Evolutionary conservation across 92 coral and sea anemone genomes (phyloP).

Genomic region (Porites divaricata): DNA sequence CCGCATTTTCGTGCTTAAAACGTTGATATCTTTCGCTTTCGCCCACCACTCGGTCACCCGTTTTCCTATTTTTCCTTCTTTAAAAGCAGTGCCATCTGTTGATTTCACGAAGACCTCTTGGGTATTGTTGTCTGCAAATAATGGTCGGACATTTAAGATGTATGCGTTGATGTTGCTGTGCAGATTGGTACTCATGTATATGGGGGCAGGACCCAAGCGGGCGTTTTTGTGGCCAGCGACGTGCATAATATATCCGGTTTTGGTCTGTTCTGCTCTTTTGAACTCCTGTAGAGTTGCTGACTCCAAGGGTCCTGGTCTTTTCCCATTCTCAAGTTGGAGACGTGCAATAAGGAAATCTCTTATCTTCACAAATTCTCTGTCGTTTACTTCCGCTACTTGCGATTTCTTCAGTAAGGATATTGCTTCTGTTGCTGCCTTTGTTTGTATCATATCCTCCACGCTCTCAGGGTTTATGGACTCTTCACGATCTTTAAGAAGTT

Average conservation of each 20-base stretch:
- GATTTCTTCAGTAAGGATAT: neutral
- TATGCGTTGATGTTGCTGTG: neutral
- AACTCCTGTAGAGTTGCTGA: neutral
- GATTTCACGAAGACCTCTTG: neutral
- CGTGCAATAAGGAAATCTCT: neutral
- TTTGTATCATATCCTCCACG: neutral
- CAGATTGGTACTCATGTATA: neutral
- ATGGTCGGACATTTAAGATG: neutral
- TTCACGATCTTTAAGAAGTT: neutral
- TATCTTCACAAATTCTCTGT: neutral
- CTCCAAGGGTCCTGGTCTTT: conserved; percentile 5
- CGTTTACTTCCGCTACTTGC: neutral
- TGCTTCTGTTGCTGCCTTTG: neutral
- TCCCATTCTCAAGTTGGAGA: neutral
- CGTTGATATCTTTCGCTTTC: neutral
- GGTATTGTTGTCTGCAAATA: neutral
- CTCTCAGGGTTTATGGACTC: neutral
- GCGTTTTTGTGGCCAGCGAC: neutral
- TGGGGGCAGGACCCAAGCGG: neutral
- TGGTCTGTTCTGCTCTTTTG: neutral
- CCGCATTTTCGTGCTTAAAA: neutral
- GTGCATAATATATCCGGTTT: neutral
- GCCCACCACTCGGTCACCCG: neutral
- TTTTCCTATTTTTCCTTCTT: neutral
- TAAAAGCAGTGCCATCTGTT: neutral